These are phyloP conservation scores for Steatornis caripensis DNA, from an alignment of 2,113 vertebrate species.

Conservation along the genomic window DNA sequence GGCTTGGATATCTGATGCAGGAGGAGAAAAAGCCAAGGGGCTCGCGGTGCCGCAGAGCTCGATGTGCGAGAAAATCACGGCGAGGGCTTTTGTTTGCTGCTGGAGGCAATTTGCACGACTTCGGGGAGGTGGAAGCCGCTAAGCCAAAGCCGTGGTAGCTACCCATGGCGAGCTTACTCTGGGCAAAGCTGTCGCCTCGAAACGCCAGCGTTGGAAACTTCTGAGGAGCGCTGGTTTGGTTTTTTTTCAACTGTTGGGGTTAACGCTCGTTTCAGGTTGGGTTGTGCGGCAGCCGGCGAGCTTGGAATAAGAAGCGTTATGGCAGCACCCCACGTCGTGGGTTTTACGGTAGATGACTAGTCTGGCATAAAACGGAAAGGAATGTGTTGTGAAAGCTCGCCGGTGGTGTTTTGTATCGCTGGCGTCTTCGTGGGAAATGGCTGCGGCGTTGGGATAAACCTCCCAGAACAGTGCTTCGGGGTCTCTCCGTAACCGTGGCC, in stretches of 20 bases:
- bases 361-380: neutral
- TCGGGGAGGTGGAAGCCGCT: neutral
- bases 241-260: neutral
- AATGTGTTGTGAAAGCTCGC: rapidly evolving
- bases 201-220: rapidly evolving
- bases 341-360: neutral
- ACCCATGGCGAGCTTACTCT: rapidly evolving
- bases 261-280: neutral
- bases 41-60: neutral
- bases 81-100: neutral
- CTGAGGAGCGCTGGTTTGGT: neutral
- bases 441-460: too few species aligned
- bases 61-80: rapidly evolving
- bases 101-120: rapidly evolving
- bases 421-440: too few species aligned
- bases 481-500: rapidly evolving
- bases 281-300: neutral
- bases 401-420: rapidly evolving
- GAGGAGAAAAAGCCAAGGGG: neutral
- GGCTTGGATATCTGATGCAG: rapidly evolving
- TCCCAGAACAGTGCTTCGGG: too few species aligned
- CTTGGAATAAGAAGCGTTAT: neutral
- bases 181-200: neutral
- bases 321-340: neutral
- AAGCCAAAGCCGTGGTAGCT: neutral